phyloP scores from a whole-genome alignment of 2,113 vertebrate genomes.

The Tiliqua scincoides region DNA sequence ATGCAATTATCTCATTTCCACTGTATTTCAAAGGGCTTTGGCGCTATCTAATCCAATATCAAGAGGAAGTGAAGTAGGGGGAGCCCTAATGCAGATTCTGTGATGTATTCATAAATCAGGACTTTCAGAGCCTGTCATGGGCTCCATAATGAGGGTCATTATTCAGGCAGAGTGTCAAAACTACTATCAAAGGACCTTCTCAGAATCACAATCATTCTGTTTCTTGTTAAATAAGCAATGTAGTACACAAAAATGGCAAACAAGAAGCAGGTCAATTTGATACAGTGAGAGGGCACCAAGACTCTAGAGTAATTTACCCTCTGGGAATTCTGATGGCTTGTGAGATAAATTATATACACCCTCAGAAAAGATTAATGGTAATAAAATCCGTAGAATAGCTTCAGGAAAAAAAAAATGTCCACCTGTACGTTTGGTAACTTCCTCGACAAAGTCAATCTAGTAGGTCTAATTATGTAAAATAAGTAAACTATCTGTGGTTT shows the following conservation, averaged over 20 bases:
- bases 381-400: slow-evolving; percentile 82
- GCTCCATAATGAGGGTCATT: slow-evolving; percentile 99
- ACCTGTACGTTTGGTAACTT: slow-evolving; percentile 74
- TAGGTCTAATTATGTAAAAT: slow-evolving; percentile 59
- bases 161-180: slow-evolving; percentile 99
- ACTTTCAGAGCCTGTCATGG: slow-evolving; percentile 97
- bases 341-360: slow-evolving; percentile 96
- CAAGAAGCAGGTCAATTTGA: slow-evolving; percentile 99
- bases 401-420: slow-evolving; percentile 61
- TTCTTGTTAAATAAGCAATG: slow-evolving; percentile 99
- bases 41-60: slow-evolving; percentile 74
- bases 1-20: slow-evolving; percentile 78
- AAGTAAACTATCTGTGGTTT: slow-evolving; percentile 50
- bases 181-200: slow-evolving; percentile 99
- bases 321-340: slow-evolving; percentile 92
- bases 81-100: slow-evolving; percentile 83
- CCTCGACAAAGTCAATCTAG: slow-evolving; percentile 60
- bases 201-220: slow-evolving; percentile 98
- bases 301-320: slow-evolving; percentile 99
- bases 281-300: slow-evolving; percentile 92
- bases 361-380: slow-evolving; percentile 96
- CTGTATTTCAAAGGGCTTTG: slow-evolving; percentile 72
- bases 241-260: slow-evolving; percentile 99
- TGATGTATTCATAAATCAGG: slow-evolving; percentile 99
- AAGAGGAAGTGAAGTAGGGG: slow-evolving; percentile 74